Percentiles rank a stretch among this genome's conserved stretches.
These are phyloP conservation scores for Drosophila prostipennis DNA, from an alignment of 2,888 invertebrate genomes.

Conservation along the genomic window DNA sequence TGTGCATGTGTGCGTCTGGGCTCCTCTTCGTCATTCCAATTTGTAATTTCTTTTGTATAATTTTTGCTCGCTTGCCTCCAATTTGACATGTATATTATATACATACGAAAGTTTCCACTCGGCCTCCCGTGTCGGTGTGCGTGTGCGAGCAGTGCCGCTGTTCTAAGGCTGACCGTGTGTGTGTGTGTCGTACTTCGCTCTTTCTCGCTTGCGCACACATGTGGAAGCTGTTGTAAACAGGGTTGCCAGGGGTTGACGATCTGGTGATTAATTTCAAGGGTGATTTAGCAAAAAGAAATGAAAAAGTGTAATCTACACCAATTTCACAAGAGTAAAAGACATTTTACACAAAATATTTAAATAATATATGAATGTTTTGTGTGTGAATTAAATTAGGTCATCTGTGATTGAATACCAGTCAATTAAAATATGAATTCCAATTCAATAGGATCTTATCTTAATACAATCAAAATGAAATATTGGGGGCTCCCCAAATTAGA, in stretches of 20 bases:
- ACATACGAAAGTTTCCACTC: slow-evolving; percentile 42
- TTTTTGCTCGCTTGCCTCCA: slow-evolving; percentile 62
- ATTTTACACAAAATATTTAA: too few species aligned
- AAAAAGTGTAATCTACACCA: background rate
- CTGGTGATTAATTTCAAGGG: slow-evolving; percentile 9
- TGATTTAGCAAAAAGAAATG: slow-evolving; percentile 3
- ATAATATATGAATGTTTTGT: too few species aligned
- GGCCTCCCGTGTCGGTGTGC: slow-evolving; percentile 28
- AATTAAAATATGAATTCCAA: background rate
- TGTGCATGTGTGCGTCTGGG: slow-evolving; percentile 31
- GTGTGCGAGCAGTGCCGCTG: slow-evolving; percentile 53
- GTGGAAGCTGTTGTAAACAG: slow-evolving; percentile 61
- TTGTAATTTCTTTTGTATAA: slow-evolving; percentile 76
- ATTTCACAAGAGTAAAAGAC: background rate
- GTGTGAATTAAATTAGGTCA: too few species aligned
- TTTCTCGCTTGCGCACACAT: slow-evolving; percentile 61
- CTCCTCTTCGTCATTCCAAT: slow-evolving; percentile 52
- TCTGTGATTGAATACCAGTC: too few species aligned
- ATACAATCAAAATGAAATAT: background rate
- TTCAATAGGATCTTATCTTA: too few species aligned
- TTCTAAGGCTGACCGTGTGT: slow-evolving; percentile 60
- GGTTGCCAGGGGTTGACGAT: slow-evolving; percentile 20
- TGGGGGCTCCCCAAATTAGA: background rate
- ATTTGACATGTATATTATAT: slow-evolving; percentile 62
- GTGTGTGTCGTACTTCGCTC: slow-evolving; percentile 25